A percentile compares a stretch with the other conserved stretches of the same genome.
Conservation (phyloP, 2,797 vertebrate genomes). For the Thamnophis elegans region DNA sequence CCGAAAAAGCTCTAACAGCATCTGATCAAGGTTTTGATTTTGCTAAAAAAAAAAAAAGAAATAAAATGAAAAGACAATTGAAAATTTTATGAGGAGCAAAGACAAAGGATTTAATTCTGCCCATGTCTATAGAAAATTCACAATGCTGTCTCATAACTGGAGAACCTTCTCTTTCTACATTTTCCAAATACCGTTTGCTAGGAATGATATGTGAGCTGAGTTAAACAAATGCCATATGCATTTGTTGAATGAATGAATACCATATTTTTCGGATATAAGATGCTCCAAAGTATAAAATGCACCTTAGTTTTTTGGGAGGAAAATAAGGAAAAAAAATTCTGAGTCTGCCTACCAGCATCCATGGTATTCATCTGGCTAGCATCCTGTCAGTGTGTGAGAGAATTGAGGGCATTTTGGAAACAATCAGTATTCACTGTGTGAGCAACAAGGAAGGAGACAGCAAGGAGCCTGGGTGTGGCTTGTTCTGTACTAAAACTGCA, state of each 20-base stretch:
- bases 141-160: not conserved
- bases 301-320: too few species aligned
- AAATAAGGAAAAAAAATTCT: too few species aligned
- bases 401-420: too few species aligned
- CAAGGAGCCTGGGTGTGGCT: too few species aligned
- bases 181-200: not conserved
- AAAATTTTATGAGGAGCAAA: not conserved
- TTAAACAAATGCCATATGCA: not conserved
- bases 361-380: too few species aligned
- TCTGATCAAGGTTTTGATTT: not conserved
- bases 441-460: too few species aligned
- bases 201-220: not conserved
- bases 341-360: too few species aligned
- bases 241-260: not conserved
- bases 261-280: too few species aligned
- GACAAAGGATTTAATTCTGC: not conserved
- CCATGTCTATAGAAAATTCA: not conserved
- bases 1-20: not conserved
- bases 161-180: not conserved
- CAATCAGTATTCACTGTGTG: too few species aligned
- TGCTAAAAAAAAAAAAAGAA: not conserved
- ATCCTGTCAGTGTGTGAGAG: too few species aligned
- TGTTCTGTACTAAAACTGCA: too few species aligned
- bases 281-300: too few species aligned
- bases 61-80: conserved; percentile 7